A percentile compares a stretch with the other conserved stretches of the same genome.
Evolutionary conservation across 2,113 vertebrate species (phyloP).

Genomic region (Acanthisitta chloris): DNA sequence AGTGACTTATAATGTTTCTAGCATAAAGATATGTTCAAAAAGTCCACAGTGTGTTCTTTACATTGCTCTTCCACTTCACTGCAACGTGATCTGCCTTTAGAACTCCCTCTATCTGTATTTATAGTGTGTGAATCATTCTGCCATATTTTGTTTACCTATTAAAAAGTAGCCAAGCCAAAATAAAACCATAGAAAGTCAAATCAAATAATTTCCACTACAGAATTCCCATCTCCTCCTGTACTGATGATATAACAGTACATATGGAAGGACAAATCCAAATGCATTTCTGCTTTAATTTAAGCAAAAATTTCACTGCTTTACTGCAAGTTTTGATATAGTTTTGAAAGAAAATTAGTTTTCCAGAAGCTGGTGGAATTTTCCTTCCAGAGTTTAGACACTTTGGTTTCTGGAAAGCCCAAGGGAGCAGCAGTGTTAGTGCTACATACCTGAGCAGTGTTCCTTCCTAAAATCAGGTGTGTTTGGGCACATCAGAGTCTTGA

Average conservation of each 20-base stretch:
- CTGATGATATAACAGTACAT: not conserved
- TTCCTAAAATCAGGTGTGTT: not conserved
- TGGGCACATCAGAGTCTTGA: not conserved
- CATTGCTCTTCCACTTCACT: not conserved
- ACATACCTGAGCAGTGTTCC: not conserved
- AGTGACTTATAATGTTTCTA: not conserved
- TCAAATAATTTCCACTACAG: not conserved
- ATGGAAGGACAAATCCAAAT: not conserved
- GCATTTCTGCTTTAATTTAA: not conserved
- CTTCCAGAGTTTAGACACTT: not conserved
- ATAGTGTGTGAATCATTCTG: not conserved
- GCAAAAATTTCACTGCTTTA: not conserved
- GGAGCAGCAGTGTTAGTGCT: not conserved
- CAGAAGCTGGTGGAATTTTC: not conserved
- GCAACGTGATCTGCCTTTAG: not conserved
- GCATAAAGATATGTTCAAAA: not conserved
- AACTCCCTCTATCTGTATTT: slow-evolving; percentile 10
- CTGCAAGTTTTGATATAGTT: not conserved
- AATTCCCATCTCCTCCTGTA: not conserved
- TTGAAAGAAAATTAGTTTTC: not conserved
- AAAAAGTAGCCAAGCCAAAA: slow-evolving; percentile 11
- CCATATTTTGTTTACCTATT: not conserved
- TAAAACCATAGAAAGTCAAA: not conserved
- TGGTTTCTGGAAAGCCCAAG: not conserved
- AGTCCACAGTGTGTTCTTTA: not conserved